Conservation (phyloP, 1,140 invertebrate genomes). For the Rhagoletis zephyria region DNA sequence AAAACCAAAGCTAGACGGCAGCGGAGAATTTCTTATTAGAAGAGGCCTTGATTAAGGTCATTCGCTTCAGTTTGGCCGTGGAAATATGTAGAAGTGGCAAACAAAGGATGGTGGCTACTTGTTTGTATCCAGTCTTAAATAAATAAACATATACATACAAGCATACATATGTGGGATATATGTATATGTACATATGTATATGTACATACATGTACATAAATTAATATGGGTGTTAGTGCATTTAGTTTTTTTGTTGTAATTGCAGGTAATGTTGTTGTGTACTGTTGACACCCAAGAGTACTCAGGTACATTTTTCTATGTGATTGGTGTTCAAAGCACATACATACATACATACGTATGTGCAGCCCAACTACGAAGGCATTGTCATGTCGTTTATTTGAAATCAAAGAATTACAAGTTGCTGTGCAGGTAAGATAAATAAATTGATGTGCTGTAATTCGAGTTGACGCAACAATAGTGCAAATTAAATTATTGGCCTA, state of each 20-base stretch:
- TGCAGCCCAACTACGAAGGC: neutral
- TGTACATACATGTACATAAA: neutral
- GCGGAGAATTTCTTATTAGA: slow-evolving; percentile 59
- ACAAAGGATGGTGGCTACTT: neutral
- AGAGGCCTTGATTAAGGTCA: slow-evolving; percentile 71
- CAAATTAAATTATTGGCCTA: neutral
- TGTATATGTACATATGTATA: neutral
- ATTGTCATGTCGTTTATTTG: neutral
- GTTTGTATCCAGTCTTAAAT: too few species aligned
- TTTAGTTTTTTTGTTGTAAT: neutral
- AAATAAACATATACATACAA: neutral
- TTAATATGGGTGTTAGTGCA: neutral
- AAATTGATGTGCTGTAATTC: neutral
- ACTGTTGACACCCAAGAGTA: neutral
- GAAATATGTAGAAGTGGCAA: neutral
- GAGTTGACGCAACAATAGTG: slow-evolving; percentile 21
- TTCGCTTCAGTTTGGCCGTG: slow-evolving; percentile 62
- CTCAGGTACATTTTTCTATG: neutral
- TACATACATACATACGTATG: too few species aligned
- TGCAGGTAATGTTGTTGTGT: neutral
- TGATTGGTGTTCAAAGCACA: neutral
- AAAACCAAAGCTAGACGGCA: neutral
- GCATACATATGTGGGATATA: neutral
- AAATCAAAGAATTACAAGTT: neutral
- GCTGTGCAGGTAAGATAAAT: neutral